phyloP scores from a whole-genome alignment of 2,888 invertebrate genomes.

The Acholoe squamosa region DNA sequence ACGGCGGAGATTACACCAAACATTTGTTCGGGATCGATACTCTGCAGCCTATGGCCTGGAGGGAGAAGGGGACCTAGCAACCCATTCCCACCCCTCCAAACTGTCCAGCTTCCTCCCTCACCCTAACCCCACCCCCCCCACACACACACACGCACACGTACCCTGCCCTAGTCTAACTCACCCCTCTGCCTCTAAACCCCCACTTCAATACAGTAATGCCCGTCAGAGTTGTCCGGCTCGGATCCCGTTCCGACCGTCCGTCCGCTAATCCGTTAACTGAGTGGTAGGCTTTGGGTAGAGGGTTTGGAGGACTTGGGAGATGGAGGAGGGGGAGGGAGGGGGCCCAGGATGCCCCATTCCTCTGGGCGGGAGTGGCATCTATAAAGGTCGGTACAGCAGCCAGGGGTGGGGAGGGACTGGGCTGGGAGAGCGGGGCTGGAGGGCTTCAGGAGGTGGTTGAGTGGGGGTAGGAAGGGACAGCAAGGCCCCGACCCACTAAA shows the following conservation, averaged over 20 bases:
- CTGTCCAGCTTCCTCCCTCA: neutral
- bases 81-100: neutral
- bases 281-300: slow-evolving; percentile 7
- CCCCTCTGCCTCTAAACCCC: neutral
- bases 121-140: neutral
- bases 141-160: neutral
- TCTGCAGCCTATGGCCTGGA: slow-evolving; percentile 24
- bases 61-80: neutral
- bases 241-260: neutral
- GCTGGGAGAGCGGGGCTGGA: neutral
- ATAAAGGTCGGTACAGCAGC: neutral
- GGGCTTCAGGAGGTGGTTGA: neutral
- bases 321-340: neutral
- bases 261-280: slow-evolving; percentile 51
- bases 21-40: slow-evolving; percentile 49
- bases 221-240: neutral
- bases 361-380: neutral
- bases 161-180: neutral
- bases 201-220: slow-evolving; percentile 2
- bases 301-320: neutral
- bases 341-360: neutral
- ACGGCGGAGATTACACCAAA: slow-evolving; percentile 49
- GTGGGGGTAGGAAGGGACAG: neutral
- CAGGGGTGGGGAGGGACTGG: neutral
- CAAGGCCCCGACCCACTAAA: slow-evolving; percentile 45